Evolutionary conservation across 2,888 invertebrate species (phyloP), one percentile per base, ranked within the genome.

Genomic region (Carpatolechia fugitivella): DNA sequence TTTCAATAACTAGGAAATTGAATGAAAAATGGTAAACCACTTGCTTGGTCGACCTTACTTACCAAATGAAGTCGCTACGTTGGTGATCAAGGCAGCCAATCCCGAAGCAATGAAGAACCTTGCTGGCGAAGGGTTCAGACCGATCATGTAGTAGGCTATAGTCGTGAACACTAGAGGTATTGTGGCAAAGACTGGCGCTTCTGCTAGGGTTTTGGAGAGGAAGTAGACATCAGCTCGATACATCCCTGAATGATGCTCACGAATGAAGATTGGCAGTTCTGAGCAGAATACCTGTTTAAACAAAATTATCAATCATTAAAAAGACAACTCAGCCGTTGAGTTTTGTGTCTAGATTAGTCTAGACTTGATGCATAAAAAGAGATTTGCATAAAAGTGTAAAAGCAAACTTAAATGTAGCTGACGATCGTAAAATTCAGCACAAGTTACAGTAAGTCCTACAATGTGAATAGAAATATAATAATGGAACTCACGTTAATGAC

Each of bases 141-240:
- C 98, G 47, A 98, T 94, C 94, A 98, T 93, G 76, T 95, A 98
- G 85, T 99, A 99, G 1, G 94, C 93, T 54, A 98, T 93, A 1
- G 93, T 86, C 0, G 95, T 95, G 80, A 97, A 98, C 3, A 98
- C 85, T 7, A 96, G 74, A 0, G 98, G 98, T 36, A 98, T 93
- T 5, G 94, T 91, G 0, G 96, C 91, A 74, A 97, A 97, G 44
- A 97, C 92, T 0, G 98, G 98, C 0, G 96, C 87, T 72, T 99
- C 98, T 0, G 97, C 96, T 36, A 98, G 70, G 0, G 96, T 97
- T 88, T 98, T 98, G 54, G 96, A 95, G 20, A 98, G 77, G 82
- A 97, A 98, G 80, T 98, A 98, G 0, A 97, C 94, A 68, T 97
- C 96, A 0, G 96, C 95, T 50, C 98, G 91, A 72, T 99, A 98